These are phyloP conservation scores for Littorina saxatilis DNA, from an alignment of 1,140 invertebrate genomes.

Conservation along the genomic window DNA sequence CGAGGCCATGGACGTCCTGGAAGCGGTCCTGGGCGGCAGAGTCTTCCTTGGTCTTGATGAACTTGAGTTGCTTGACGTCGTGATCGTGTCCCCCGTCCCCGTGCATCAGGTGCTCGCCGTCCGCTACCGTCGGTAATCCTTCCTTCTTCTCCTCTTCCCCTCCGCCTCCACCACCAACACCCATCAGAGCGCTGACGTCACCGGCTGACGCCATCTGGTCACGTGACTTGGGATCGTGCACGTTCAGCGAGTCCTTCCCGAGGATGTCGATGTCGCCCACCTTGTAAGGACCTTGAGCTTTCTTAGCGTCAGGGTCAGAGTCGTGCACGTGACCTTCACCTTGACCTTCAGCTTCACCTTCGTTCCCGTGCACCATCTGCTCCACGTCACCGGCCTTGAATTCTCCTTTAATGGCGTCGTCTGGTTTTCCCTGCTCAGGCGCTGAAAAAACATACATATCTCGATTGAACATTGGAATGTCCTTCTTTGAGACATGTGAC, in stretches of 20 bases:
- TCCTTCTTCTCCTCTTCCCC: background rate
- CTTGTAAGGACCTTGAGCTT: background rate
- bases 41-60: slow-evolving; percentile 5
- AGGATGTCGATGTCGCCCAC: slow-evolving; percentile 5
- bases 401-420: background rate
- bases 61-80: slow-evolving; percentile 27
- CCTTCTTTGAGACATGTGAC: too few relatives aligned
- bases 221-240: slow-evolving; percentile 23
- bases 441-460: too few relatives aligned
- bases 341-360: background rate
- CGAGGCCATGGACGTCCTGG: background rate
- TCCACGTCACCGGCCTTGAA: slow-evolving; percentile 27
- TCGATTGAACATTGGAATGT: too few relatives aligned
- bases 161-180: background rate
- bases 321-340: background rate
- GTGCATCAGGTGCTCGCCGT: slow-evolving; percentile 25
- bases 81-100: slow-evolving; percentile 30
- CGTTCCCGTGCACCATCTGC: slow-evolving; percentile 18
- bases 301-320: background rate
- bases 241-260: background rate
- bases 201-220: background rate
- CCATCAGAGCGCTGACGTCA: background rate
- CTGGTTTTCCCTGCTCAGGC: too few relatives aligned
- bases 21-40: background rate
- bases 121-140: background rate